Base-by-base conservation (phyloP, 2,888 invertebrate species). In the Erannis defoliaria region DNA sequence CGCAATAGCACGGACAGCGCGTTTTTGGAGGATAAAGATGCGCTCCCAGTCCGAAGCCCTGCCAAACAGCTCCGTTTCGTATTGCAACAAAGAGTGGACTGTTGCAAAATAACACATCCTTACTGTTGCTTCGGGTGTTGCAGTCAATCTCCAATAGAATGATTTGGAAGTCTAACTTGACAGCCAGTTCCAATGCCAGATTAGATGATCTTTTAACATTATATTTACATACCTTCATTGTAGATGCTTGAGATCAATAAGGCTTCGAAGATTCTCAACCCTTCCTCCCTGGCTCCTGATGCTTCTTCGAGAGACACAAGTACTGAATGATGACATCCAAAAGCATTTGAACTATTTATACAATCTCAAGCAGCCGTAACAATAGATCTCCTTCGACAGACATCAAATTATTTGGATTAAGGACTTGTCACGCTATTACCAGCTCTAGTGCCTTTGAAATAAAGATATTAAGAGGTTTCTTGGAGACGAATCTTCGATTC, bases 291-390 rank as follows among this genome's bases (percentile, higher is more conserved):
- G 4, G 12, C 12, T 35, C 37, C 37, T 38, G 42, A 43, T 35
- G 43, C n/a, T 29, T 31, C 46, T 9, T 40, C 53, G 14, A 40
- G 33, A 35, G 40, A 29, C 26, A 4, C 49, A 14, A 37, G 18
- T 48, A 8, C 49, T 19, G 61, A 60, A 50, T 60, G 55, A 18
- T 55, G 16, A 23, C 37, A 42, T 51, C 38, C 43, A 16, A 33
- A 51, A 46, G 6, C 45, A 12, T 31, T 23, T 40, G 37, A 55
- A 33, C 50, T 61, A 61, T 61, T 51, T 61, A 61, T 61, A 61
- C 61, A 8, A 9, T 9, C 26, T 19, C 26, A 42, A 42, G 29
- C 14, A 26, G 26, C 0, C 14, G 18, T 23, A 42, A 60, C 59
- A 60, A 60, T 54, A 12, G 43, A 9, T 37, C 14, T 42, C 14